phyloP scores from a whole-genome alignment of 37 sponge, comb jelly and placozoan species.

The Mnemiopsis leidyi region DNA sequence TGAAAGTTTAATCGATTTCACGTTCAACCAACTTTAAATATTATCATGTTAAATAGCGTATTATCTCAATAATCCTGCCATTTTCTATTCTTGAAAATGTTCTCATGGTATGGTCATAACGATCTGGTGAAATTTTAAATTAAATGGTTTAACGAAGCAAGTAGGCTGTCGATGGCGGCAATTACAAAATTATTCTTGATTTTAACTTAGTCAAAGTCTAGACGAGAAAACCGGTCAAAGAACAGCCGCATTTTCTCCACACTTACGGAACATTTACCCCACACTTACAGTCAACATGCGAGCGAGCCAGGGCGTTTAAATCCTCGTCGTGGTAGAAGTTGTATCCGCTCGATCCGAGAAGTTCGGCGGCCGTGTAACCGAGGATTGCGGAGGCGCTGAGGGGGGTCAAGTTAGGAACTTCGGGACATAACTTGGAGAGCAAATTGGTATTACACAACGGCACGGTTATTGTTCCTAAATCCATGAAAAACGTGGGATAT shows the following conservation, averaged over 20 bases:
- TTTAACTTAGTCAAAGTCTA: not conserved
- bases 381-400: slow-evolving; percentile 12
- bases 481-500: not conserved
- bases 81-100: not conserved
- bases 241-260: not conserved
- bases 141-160: not conserved
- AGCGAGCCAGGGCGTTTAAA: slow-evolving; percentile 6
- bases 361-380: slow-evolving; percentile 21
- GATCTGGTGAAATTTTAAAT: not conserved
- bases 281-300: slow-evolving; percentile 23
- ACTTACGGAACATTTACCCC: not conserved
- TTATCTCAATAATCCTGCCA: too few relatives aligned
- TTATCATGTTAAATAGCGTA: not conserved
- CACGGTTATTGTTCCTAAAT: not conserved
- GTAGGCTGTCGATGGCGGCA: not conserved
- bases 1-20: too few relatives aligned
- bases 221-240: not conserved
- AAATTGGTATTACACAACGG: not conserved
- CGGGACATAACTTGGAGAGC: not conserved
- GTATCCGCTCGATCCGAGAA: slow-evolving; percentile 24
- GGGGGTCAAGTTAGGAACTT: not conserved
- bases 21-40: not conserved
- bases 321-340: slow-evolving; percentile 49
- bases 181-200: not conserved
- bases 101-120: not conserved